These are phyloP conservation scores for Hemithea aestivaria DNA, from an alignment of 2,888 invertebrate genomes.

Conservation along the genomic window DNA sequence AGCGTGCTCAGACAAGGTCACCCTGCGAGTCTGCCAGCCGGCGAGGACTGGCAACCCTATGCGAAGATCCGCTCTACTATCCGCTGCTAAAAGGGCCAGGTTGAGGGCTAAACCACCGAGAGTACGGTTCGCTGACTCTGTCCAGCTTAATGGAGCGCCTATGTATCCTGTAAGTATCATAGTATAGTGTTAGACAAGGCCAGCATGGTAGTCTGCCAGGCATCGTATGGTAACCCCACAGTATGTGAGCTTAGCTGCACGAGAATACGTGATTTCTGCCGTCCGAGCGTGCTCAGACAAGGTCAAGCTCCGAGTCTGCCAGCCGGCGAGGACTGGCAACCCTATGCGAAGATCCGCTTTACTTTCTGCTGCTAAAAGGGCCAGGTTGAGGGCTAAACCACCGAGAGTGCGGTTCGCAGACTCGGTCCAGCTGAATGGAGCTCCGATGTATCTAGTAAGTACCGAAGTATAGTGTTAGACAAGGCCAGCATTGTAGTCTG, in stretches of 20 bases:
- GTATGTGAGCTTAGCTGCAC: conserved; percentile 90
- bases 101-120: conserved; percentile 89
- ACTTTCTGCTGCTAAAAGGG: conserved; percentile 92
- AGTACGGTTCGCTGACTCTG: conserved; percentile 93
- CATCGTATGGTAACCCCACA: no score
- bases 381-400: conserved; percentile 88
- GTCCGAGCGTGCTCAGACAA: conserved; percentile 89
- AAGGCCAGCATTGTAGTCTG: no score
- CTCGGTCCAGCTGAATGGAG: conserved; percentile 91
- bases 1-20: conserved; percentile 87
- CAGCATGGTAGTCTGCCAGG: no score
- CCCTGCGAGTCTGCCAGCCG: conserved; percentile 91
- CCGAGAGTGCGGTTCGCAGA: conserved; percentile 93
- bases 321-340: conserved; percentile 82
- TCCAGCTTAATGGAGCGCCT: conserved; percentile 91
- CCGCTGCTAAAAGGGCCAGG: conserved; percentile 91
- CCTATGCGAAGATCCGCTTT: conserved; percentile 88
- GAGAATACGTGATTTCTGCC: conserved; percentile 93
- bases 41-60: conserved; percentile 76
- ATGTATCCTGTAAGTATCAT: conserved; percentile 86
- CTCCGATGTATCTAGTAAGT: conserved; percentile 88
- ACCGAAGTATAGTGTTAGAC: no score
- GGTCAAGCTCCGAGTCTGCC: conserved; percentile 89
- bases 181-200: no score
- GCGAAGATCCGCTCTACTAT: conserved; percentile 90